phyloP scores from a whole-genome alignment of 2,888 invertebrate genomes.

The Drymonia ruficornis region DNA sequence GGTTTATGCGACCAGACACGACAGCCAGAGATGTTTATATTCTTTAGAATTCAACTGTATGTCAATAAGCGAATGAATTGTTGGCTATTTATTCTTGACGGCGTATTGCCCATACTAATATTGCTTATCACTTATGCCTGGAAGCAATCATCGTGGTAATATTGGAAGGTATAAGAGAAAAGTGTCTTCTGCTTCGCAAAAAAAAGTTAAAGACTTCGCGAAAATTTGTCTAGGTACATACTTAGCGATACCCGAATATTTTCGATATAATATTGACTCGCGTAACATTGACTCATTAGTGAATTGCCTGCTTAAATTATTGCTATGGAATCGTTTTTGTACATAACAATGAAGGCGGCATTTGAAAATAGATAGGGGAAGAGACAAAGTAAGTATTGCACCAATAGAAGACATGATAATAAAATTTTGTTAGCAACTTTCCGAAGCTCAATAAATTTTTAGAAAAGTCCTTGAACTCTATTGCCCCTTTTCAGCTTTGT shows the following conservation, averaged over 20 bases:
- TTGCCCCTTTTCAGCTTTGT: not conserved
- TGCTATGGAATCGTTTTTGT: too few species aligned
- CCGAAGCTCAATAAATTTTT: not conserved
- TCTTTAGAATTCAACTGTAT: constrained; percentile 15
- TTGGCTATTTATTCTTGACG: constrained; percentile 10
- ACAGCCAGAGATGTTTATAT: constrained; percentile 28
- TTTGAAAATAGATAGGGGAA: too few species aligned
- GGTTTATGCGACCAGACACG: constrained; percentile 24
- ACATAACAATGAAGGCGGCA: too few species aligned
- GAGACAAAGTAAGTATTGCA: too few species aligned
- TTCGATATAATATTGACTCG: not conserved
- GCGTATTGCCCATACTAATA: not conserved
- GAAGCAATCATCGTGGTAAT: too few species aligned
- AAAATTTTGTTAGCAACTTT: not conserved
- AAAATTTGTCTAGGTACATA: too few species aligned
- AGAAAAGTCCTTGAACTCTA: not conserved
- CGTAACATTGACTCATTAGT: not conserved
- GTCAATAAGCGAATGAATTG: constrained; percentile 19
- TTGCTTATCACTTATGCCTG: constrained; percentile 1
- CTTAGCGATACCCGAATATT: too few species aligned
- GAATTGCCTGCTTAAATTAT: too few species aligned
- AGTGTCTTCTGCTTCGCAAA: too few species aligned
- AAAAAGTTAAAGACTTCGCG: too few species aligned
- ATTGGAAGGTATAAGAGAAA: too few species aligned
- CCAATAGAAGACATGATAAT: too few species aligned